Conservation (phyloP, 2,113 vertebrate species). For the Notarius lentiginosus region DNA sequence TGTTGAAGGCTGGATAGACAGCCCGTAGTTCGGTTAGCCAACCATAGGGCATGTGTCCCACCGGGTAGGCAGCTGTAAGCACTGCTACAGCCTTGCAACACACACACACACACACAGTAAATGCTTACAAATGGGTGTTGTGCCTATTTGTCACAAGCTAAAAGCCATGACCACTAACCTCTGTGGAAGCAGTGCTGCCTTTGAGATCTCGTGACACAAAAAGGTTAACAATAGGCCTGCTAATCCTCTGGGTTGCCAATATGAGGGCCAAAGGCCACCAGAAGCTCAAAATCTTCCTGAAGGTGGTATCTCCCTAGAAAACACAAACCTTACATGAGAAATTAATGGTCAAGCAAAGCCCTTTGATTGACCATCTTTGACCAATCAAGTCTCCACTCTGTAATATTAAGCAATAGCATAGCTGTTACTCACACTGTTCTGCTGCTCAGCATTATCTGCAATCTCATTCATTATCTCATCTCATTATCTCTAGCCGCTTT, state of each 20-base stretch:
- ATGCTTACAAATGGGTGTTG: too few species aligned
- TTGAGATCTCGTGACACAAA: slow-evolving; percentile 96
- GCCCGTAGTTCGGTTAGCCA: slow-evolving; percentile 97
- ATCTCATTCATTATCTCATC: too few species aligned
- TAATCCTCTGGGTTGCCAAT: slow-evolving; percentile 94
- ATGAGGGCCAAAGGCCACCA: slow-evolving; percentile 98
- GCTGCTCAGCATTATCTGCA: too few species aligned
- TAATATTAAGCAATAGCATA: not conserved
- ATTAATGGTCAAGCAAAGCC: not conserved
- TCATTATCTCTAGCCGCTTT: too few species aligned
- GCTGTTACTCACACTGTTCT: not conserved
- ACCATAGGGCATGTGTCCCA: slow-evolving; percentile 98
- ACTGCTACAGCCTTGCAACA: slow-evolving; percentile 88
- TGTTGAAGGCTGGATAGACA: slow-evolving; percentile 96
- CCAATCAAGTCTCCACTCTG: not conserved
- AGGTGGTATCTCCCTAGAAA: slow-evolving; percentile 88
- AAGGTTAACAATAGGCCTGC: slow-evolving; percentile 95
- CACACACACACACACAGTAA: slow-evolving; percentile 54
- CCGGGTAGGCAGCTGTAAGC: slow-evolving; percentile 94
- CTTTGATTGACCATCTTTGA: not conserved
- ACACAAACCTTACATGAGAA: not conserved
- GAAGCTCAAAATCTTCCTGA: slow-evolving; percentile 96
- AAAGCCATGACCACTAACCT: slow-evolving; percentile 74
- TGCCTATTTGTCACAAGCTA: not conserved
- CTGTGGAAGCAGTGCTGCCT: slow-evolving; percentile 83